A percentile compares a stretch with the other conserved stretches of the same genome.
Evolutionary conservation across 2,888 invertebrate genomes (phyloP).

Genomic region (Perithous albicinctus): DNA sequence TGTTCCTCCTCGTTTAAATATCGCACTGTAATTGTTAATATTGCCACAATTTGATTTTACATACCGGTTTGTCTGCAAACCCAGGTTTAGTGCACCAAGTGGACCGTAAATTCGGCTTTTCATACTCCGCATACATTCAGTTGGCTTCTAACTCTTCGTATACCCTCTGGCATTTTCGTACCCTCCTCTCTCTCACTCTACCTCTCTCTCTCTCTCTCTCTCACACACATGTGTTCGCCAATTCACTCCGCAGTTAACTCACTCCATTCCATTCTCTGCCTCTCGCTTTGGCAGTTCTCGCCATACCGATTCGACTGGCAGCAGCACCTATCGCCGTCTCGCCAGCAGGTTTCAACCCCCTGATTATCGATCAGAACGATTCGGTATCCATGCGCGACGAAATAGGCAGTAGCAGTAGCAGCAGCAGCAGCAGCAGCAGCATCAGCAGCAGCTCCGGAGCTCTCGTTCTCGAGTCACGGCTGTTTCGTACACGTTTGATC

Average conservation of each 20-base stretch:
- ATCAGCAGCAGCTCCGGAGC: conserved; percentile 9
- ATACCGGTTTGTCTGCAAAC: too few species aligned
- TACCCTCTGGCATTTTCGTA: conserved; percentile 31
- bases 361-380: conserved; percentile 65
- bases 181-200: too few species aligned
- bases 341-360: conserved; percentile 25
- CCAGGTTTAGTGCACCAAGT: background rate
- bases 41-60: too few species aligned
- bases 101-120: background rate
- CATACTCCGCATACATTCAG: background rate
- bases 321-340: conserved; percentile 62
- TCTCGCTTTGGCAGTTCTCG: conserved; percentile 44
- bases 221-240: conserved; percentile 55
- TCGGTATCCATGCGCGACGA: conserved; percentile 40
- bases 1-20: too few species aligned
- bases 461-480: conserved; percentile 29
- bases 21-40: too few species aligned
- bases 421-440: conserved; percentile 21
- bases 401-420: too few species aligned
- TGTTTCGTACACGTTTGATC: conserved; percentile 56
- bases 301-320: conserved; percentile 56
- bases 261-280: conserved; percentile 48
- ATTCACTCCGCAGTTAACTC: conserved; percentile 30
- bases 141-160: background rate
- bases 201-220: too few species aligned